Base-by-base conservation (phyloP, 2,888 invertebrate species). In the Cheilosia scutellata region DNA sequence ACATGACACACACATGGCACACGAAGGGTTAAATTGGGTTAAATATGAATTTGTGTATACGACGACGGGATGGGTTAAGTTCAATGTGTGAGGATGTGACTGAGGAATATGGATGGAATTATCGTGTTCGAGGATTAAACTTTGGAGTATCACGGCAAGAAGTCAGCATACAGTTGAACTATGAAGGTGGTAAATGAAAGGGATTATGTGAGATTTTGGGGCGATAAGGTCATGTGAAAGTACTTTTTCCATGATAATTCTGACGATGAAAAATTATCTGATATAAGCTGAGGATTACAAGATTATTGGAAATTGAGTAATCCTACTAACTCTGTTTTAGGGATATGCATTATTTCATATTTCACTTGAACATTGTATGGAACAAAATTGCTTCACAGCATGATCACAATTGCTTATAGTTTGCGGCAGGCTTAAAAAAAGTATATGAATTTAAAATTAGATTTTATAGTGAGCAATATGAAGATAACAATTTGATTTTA, bases 11-110 rank as follows among this genome's bases (percentile, higher is more conserved):
- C 63, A 82, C 40, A 51, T 40, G 4, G 75, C 75, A 63, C 72
- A 53, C 57, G 66, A 57, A 55, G 80, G 84, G 84, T 86, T 80
- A 80, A 86, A 82, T 77, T 68, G 76, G 86, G 80, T 86, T 86
- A 86, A 82, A 86, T 86, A 86, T 86, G 80, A 86, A 60, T 60
- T 68, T 49, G 51, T 33, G 2, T 71, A 68, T 86, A 76, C 57
- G 76, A 57, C 20, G 20, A 20, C 72, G 66, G 72, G 57, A 60
- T 63, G 60, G 80, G 29, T 37, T 66, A 57, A 44, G 42, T 53
- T 57, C 27, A 11, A 44, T 57, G 47, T 25, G 66, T 65, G 75
- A 65, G n/a, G 7, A 31, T 57, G 53, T 27, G 62, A 75, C 75
- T 60, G n/a, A 55, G 60, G 60, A 60, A 66, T 71, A 62, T 65